Evolutionary conservation across 2,888 invertebrate genomes (phyloP), one percentile per base, ranked within the genome.

Genomic region (Amorpha juglandis): DNA sequence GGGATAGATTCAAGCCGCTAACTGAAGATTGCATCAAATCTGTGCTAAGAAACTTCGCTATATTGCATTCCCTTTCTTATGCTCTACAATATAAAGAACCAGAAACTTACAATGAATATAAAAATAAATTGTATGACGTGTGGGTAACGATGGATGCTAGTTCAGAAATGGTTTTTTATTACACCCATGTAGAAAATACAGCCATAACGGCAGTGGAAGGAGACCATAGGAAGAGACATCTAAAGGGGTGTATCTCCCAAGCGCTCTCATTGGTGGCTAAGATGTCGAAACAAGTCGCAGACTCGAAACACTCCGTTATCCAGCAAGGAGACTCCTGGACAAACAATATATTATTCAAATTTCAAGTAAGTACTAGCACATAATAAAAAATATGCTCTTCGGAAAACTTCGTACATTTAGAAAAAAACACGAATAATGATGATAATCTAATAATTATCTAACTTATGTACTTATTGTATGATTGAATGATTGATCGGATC

Each of bases 361-460:
- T 75, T 84, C 27, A 73, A 70, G 38, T 83, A 84, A 64, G 83
- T n/a, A n/a, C n/a, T n/a, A n/a, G n/a, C n/a, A n/a, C n/a, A n/a
- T n/a, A n/a, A n/a, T n/a, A n/a, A n/a, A n/a, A n/a, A n/a, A n/a
- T n/a, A n/a, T n/a, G n/a, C n/a, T n/a, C n/a, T n/a, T n/a, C n/a
- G n/a, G n/a, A n/a, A n/a, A n/a, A n/a, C n/a, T n/a, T n/a, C n/a
- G n/a, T n/a, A n/a, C n/a, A n/a, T n/a, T n/a, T n/a, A n/a, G n/a
- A n/a, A n/a, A n/a, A 84, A 45, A 84, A 84, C 52, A 67, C 74
- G 38, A n/a, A n/a, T n/a, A n/a, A 35, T 35, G n/a, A n/a, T n/a
- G n/a, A n/a, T n/a, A n/a, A n/a, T n/a, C n/a, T n/a, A n/a, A n/a
- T n/a, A n/a, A n/a, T n/a, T n/a, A n/a, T n/a, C n/a, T n/a, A n/a